phyloP scores from a whole-genome alignment of 2,797 vertebrate genomes.

The Mastacembelus armatus region DNA sequence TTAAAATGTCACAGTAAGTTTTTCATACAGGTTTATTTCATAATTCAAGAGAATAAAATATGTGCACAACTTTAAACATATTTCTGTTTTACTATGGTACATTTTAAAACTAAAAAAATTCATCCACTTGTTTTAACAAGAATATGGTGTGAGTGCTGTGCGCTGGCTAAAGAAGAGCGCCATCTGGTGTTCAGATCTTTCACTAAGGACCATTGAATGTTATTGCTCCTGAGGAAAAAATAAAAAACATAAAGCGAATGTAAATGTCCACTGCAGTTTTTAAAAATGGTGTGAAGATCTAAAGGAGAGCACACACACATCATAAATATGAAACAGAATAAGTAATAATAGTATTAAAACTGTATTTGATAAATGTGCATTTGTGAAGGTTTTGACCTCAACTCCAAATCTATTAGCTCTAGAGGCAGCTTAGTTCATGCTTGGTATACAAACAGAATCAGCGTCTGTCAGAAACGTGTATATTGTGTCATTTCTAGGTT shows the following conservation, averaged over 20 bases:
- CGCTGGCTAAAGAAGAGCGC: background rate
- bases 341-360: background rate
- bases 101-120: background rate
- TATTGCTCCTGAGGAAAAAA: too few species aligned
- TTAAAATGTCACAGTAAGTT: too few species aligned
- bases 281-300: background rate
- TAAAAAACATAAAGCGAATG: too few species aligned
- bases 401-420: background rate
- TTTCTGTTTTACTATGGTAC: background rate
- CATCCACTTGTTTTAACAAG: background rate
- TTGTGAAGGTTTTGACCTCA: constrained; percentile 12
- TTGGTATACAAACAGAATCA: constrained; percentile 38
- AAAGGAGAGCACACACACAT: background rate
- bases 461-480: constrained; percentile 35
- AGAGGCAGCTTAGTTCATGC: constrained; percentile 31
- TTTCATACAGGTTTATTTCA: background rate
- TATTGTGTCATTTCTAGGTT: constrained; percentile 47
- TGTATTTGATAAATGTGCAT: background rate
- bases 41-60: background rate
- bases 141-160: background rate
- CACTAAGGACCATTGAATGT: background rate
- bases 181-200: constrained; percentile 42
- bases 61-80: background rate
- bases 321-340: background rate
- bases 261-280: background rate